Evolutionary conservation across 2,888 invertebrate genomes (phyloP).

Genomic region (Cyrtodaria siliqua): DNA sequence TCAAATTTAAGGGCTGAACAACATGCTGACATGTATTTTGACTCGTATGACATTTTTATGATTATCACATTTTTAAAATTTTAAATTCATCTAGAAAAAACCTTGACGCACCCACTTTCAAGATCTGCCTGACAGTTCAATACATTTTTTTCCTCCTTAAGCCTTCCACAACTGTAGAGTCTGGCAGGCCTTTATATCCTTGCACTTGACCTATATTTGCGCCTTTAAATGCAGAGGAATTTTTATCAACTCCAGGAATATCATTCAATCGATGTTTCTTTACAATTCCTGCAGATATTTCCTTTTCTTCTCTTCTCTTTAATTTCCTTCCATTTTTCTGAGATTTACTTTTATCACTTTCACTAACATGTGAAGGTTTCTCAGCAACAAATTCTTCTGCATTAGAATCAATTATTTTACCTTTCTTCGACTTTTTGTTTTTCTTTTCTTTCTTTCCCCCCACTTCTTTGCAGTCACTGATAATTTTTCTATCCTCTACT

Average conservation of each 20-base stretch:
- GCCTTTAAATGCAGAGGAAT: conserved; percentile 25
- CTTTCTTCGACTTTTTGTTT: conserved; percentile 38
- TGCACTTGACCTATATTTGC: conserved; percentile 26
- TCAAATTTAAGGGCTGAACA: no score
- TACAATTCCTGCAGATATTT: no score
- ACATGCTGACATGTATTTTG: no score
- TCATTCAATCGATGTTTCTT: no score
- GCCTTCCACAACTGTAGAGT: no score
- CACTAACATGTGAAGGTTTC: neutral
- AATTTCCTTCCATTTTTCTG: neutral
- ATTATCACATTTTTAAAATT: no score
- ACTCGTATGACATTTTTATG: no score
- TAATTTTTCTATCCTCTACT: neutral
- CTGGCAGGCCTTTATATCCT: conserved; percentile 28
- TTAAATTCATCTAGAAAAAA: no score
- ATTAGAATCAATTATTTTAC: conserved; percentile 5
- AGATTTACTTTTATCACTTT: neutral
- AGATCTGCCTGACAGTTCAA: no score
- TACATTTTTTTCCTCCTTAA: no score
- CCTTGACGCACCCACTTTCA: no score
- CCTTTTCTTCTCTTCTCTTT: neutral
- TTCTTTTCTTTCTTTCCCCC: neutral
- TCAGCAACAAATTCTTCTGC: neutral
- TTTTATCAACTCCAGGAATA: neutral
- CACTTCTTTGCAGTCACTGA: conserved; percentile 1